Evolutionary conservation across 2,113 vertebrate species (phyloP).

Genomic region (Sisor rabdophorus): DNA sequence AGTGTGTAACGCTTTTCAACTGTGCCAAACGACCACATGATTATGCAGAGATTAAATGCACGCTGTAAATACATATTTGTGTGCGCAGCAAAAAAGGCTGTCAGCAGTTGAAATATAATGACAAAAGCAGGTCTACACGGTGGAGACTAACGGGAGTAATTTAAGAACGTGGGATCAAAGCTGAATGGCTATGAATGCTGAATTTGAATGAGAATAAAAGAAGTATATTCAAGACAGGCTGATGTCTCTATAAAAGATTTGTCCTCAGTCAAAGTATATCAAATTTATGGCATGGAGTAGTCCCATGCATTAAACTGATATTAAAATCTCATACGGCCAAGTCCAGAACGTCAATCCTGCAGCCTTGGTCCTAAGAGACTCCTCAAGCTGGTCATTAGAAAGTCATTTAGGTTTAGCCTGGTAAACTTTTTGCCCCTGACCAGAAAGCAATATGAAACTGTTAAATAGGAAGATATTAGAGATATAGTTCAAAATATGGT

Average conservation of each 20-base stretch:
- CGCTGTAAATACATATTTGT: conserved; percentile 32
- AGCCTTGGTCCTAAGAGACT: conserved; percentile 15
- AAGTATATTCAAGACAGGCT: not conserved
- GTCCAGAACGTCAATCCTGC: not conserved
- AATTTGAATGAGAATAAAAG: conserved; percentile 4
- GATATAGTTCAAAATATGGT: not conserved
- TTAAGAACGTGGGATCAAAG: conserved; percentile 29
- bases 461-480: not conserved
- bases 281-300: conserved; percentile 7
- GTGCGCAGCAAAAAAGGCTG: not conserved
- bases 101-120: conserved; percentile 14
- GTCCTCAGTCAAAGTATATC: conserved; percentile 6
- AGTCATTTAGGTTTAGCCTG: not conserved
- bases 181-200: not conserved
- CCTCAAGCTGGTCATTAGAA: conserved; percentile 5
- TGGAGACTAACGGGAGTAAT: conserved; percentile 29
- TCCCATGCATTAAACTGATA: conserved; percentile 14
- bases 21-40: conserved; percentile 16
- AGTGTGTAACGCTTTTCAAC: conserved; percentile 23
- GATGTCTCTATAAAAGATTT: conserved; percentile 1
- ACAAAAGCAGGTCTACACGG: conserved; percentile 9
- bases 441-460: not conserved
- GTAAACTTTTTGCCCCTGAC: not conserved
- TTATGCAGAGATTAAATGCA: conserved; percentile 31
- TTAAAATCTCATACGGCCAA: not conserved